Percentiles rank a stretch among this genome's conserved stretches.
phyloP scores from a whole-genome alignment of 2,888 invertebrate genomes.

The Tetropium fuscum region DNA sequence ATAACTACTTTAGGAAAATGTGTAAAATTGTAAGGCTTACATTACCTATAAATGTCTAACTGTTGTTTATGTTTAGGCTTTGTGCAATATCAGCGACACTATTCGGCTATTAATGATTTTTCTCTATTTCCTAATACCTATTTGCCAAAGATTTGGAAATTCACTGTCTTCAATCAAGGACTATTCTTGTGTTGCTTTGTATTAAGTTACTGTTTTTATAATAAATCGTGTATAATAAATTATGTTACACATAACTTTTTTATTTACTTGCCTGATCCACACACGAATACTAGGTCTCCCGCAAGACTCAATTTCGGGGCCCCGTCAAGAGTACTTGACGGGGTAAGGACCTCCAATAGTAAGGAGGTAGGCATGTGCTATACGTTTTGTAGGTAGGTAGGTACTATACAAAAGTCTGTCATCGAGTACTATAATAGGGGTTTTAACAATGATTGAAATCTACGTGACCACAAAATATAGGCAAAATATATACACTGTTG shows the following conservation, averaged over 20 bases:
- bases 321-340: too few relatives aligned
- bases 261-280: background rate
- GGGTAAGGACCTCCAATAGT: too few relatives aligned
- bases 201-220: slow-evolving; percentile 10
- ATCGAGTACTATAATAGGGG: too few relatives aligned
- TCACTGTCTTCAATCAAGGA: background rate
- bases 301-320: too few relatives aligned
- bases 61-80: slow-evolving; percentile 38
- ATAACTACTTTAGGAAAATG: slow-evolving; percentile 64
- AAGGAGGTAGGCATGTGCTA: too few relatives aligned
- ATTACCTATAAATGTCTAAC: slow-evolving; percentile 30
- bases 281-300: too few relatives aligned
- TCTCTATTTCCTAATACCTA: slow-evolving; percentile 16
- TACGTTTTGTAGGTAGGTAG: too few relatives aligned
- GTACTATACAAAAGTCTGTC: too few relatives aligned
- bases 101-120: slow-evolving; percentile 29
- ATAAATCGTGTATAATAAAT: slow-evolving; percentile 6
- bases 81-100: slow-evolving; percentile 36
- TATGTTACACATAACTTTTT: slow-evolving; percentile 9
- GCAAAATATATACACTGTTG: too few relatives aligned
- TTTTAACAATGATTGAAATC: too few relatives aligned
- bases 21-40: slow-evolving; percentile 39
- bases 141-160: slow-evolving; percentile 17
- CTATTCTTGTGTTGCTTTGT: background rate
- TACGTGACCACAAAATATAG: too few relatives aligned